A percentile compares a stretch with the other conserved stretches of the same genome.
phyloP scores from a whole-genome alignment of 2,797 vertebrate genomes.

The Spinus olivaceus region DNA sequence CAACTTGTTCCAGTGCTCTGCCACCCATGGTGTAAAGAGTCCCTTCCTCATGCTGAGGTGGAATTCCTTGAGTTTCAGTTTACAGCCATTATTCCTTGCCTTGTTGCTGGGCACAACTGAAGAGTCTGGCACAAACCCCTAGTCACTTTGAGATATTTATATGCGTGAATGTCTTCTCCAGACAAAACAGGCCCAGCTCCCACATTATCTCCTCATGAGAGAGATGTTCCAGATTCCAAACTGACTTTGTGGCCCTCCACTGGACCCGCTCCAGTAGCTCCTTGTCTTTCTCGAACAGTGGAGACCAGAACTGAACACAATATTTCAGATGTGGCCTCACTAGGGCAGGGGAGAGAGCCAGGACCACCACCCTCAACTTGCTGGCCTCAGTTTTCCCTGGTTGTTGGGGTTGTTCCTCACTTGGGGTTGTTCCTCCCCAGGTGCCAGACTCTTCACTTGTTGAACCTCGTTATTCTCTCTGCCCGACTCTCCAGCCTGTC shows the following conservation, averaged over 20 bases:
- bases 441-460: not conserved
- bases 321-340: not conserved
- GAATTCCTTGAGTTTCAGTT: not conserved
- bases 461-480: not conserved
- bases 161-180: not conserved
- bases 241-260: fast-evolving
- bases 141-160: not conserved
- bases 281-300: not conserved
- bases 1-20: not conserved
- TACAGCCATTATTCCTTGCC: not conserved
- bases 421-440: not conserved
- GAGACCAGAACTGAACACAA: fast-evolving
- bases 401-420: not conserved
- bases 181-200: not conserved
- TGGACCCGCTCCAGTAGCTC: not conserved
- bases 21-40: no score
- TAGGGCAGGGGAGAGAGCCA: not conserved
- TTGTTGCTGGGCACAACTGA: not conserved
- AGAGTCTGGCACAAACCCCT: not conserved
- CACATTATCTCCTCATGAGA: fast-evolving
- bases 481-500: not conserved
- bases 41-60: not conserved
- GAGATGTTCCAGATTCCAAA: not conserved
- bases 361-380: fast-evolving
- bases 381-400: not conserved